phyloP scores from a whole-genome alignment of 1,140 invertebrate species.

The Danaus plexippus region DNA sequence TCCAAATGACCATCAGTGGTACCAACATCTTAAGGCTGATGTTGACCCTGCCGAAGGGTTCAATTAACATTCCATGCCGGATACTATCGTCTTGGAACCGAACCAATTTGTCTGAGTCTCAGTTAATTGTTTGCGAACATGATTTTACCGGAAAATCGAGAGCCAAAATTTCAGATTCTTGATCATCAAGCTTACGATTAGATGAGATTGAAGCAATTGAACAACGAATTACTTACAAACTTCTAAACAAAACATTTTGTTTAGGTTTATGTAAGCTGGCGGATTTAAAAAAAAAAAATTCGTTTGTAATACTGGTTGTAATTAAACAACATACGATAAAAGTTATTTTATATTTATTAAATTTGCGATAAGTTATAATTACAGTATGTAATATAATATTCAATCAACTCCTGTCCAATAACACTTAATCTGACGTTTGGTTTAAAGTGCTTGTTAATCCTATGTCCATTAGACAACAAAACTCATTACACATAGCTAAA shows the following conservation, averaged over 20 bases:
- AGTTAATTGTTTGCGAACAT: constrained; percentile 61
- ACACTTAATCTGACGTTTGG: constrained; percentile 13
- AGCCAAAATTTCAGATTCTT: constrained; percentile 13
- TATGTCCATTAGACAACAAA: constrained; percentile 56
- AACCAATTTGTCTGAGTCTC: constrained; percentile 47
- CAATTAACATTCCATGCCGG: constrained; percentile 57
- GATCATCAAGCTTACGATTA: constrained; percentile 11
- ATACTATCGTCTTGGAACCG: constrained; percentile 49
- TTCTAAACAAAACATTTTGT: constrained; percentile 10
- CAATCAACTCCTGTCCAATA: no score
- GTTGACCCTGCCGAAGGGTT: constrained; percentile 36
- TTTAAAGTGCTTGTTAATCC: constrained; percentile 48
- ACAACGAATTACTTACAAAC: constrained; percentile 10
- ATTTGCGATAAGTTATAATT: no score
- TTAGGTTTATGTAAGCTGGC: constrained; percentile 1
- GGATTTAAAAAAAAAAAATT: neutral
- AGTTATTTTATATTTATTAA: no score
- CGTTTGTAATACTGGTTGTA: no score
- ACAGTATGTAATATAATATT: no score
- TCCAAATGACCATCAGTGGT: constrained; percentile 24
- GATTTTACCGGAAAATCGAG: constrained; percentile 44
- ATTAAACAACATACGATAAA: no score
- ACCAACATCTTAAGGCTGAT: constrained; percentile 24
- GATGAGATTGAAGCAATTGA: constrained; percentile 10
- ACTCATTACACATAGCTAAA: constrained; percentile 54